phyloP scores from a whole-genome alignment of 2,888 invertebrate species.

The Lasioglossum leucozonium region DNA sequence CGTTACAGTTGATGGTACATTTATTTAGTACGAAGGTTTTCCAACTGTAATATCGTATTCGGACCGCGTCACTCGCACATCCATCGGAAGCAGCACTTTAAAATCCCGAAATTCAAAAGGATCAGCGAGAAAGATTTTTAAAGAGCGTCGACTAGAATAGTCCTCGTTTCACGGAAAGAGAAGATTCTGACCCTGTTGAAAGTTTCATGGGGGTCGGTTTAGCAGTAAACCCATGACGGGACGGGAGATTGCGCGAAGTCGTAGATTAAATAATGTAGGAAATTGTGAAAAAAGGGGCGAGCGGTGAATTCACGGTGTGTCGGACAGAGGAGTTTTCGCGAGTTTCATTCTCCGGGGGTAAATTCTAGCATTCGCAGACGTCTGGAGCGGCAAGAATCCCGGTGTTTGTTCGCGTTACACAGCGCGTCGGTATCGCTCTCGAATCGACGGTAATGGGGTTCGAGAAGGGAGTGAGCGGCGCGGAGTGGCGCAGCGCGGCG shows the following conservation, averaged over 20 bases:
- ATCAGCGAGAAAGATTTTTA: too few species aligned
- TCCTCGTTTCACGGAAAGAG: background rate
- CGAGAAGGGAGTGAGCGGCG: conserved; percentile 26
- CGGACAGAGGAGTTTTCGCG: conserved; percentile 11
- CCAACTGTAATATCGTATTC: too few species aligned
- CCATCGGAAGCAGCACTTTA: too few species aligned
- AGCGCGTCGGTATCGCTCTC: conserved; percentile 55
- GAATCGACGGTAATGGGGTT: conserved; percentile 64
- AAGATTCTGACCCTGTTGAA: background rate
- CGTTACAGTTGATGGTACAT: too few species aligned
- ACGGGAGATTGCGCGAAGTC: background rate
- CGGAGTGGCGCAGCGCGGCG: conserved; percentile 15
- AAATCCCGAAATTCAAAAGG: too few species aligned
- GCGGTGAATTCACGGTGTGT: background rate
- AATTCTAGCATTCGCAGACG: background rate
- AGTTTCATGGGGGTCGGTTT: background rate
- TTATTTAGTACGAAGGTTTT: too few species aligned
- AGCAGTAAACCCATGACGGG: background rate
- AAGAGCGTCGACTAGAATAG: background rate
- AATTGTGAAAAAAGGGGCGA: background rate
- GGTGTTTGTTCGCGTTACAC: conserved; percentile 53
- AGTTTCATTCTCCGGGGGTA: background rate
- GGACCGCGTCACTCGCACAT: too few species aligned
- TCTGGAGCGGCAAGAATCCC: conserved; percentile 37
- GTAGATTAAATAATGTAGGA: background rate